phyloP scores from a whole-genome alignment of 2,888 invertebrate genomes.

The Myathropa florea region DNA sequence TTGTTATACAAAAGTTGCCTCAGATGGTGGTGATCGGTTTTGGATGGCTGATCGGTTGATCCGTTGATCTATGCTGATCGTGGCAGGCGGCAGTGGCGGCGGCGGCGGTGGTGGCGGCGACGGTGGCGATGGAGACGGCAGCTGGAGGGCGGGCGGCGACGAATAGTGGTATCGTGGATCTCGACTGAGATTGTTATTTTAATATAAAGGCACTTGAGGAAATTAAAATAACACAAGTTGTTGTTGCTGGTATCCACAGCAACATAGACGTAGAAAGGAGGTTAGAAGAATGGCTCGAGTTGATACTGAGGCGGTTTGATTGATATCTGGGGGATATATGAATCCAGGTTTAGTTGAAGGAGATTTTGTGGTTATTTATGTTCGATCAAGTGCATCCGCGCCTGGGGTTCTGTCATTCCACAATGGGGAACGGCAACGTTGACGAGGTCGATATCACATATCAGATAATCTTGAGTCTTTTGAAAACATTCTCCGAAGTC shows the following conservation, averaged over 20 bases:
- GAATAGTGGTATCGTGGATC: constrained; percentile 20
- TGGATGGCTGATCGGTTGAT: constrained; percentile 2
- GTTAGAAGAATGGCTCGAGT: constrained; percentile 30
- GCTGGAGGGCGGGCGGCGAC: neutral
- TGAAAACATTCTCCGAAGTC: neutral
- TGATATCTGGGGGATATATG: neutral
- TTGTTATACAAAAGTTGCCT: constrained; percentile 63
- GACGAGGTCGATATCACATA: neutral
- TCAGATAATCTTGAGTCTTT: neutral
- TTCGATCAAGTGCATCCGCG: neutral
- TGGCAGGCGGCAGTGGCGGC: too few species aligned
- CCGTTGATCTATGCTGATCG: constrained; percentile 1
- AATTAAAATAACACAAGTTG: constrained; percentile 55
- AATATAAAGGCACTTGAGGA: constrained; percentile 54
- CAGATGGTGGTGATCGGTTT: constrained; percentile 9
- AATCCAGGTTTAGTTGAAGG: neutral
- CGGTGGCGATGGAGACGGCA: neutral
- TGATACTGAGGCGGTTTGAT: neutral
- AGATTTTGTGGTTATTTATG: neutral
- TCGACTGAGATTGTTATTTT: constrained; percentile 49
- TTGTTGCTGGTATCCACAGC: neutral
- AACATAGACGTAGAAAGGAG: constrained; percentile 12
- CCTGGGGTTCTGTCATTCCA: neutral
- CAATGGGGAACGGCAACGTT: neutral
- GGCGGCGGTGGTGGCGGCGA: neutral